Percentiles rank a stretch among this genome's conserved stretches.
Conservation (phyloP, 1,140 invertebrate species). For the Gonioctena quinquepunctata region DNA sequence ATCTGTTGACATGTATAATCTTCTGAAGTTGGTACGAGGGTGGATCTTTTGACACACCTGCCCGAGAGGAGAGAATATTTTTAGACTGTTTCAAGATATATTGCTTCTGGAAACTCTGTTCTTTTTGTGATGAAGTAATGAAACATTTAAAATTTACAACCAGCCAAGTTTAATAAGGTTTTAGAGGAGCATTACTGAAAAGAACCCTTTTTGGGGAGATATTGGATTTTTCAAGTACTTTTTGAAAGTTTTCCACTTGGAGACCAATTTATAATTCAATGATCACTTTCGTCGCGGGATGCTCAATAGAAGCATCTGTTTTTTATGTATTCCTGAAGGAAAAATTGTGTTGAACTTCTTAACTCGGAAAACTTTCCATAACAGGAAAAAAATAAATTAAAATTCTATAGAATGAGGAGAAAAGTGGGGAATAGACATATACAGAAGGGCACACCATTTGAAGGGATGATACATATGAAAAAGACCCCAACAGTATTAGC, state of each 20-base stretch:
- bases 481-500: no score
- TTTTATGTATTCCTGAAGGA: no score
- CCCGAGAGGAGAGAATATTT: background rate
- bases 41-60: background rate
- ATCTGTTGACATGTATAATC: background rate
- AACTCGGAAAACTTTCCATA: no score
- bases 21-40: background rate
- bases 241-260: background rate
- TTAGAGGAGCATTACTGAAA: background rate
- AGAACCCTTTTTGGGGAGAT: background rate
- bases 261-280: background rate
- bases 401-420: no score
- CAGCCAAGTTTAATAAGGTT: background rate
- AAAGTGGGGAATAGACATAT: no score
- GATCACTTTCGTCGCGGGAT: background rate
- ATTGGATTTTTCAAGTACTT: background rate
- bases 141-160: background rate
- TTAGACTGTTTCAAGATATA: background rate
- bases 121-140: background rate
- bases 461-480: no score
- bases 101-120: background rate
- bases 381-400: no score
- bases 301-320: no score
- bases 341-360: no score
- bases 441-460: no score